These are phyloP conservation scores for Copsychus sechellarum DNA, from an alignment of 2,113 vertebrate genomes.

Conservation along the genomic window DNA sequence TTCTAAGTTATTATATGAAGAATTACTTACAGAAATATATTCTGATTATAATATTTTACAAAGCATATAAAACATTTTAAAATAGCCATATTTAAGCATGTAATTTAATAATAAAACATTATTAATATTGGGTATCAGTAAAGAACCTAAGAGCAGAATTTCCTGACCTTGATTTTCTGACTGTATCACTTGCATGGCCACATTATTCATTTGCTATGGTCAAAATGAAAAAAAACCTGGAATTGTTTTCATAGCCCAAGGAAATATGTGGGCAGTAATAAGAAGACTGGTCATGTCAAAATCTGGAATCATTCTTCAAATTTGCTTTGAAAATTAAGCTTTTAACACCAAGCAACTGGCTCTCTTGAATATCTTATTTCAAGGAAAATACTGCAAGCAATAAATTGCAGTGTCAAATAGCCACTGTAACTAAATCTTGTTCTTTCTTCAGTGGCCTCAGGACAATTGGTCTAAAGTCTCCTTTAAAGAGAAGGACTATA, in stretches of 20 bases:
- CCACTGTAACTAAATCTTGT: conserved; percentile 73
- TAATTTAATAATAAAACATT: not conserved
- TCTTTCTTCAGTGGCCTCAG: conserved; percentile 67
- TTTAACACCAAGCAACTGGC: conserved; percentile 73
- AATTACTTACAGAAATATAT: not conserved
- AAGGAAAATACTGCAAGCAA: conserved; percentile 75
- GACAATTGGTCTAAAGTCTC: conserved; percentile 58
- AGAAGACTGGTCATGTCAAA: conserved; percentile 69
- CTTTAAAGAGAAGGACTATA: conserved; percentile 47
- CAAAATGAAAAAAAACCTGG: conserved; percentile 26
- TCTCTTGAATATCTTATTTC: conserved; percentile 72
- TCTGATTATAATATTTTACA: not conserved
- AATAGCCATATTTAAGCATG: not conserved
- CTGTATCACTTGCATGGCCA: conserved; percentile 40
- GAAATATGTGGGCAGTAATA: conserved; percentile 69
- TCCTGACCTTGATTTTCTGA: conserved; percentile 49
- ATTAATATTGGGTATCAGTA: not conserved
- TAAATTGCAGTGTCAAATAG: conserved; percentile 67
- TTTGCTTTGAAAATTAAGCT: conserved; percentile 79
- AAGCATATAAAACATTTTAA: not conserved
- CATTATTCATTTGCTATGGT: conserved; percentile 62
- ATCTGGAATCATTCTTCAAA: conserved; percentile 78
- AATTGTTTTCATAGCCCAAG: conserved; percentile 69
- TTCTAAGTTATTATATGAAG: not conserved
- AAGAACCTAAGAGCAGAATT: not conserved